Evolutionary conservation across 2,888 invertebrate genomes (phyloP).

Genomic region (Scaeva pyrastri): DNA sequence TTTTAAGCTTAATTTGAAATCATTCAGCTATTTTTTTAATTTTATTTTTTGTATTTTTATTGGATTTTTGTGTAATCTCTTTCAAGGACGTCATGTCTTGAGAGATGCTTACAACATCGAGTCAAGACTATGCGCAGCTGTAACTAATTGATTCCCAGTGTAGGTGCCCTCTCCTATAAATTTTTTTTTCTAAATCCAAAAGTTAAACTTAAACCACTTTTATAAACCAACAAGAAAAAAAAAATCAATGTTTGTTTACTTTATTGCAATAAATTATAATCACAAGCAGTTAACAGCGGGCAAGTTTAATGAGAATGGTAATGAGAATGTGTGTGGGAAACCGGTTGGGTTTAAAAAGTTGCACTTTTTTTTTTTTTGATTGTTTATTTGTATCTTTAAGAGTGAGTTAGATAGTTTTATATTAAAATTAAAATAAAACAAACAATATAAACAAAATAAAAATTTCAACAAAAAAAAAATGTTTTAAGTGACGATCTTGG

Average conservation of each 20-base stretch:
- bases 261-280: constrained; percentile 66
- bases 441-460: constrained; percentile 11
- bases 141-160: background rate
- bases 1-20: constrained; percentile 9
- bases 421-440: background rate
- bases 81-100: constrained; percentile 69
- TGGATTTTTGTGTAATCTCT: constrained; percentile 36
- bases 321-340: constrained; percentile 59
- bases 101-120: constrained; percentile 57
- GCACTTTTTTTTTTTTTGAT: constrained; percentile 33
- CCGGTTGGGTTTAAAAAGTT: constrained; percentile 55
- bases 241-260: constrained; percentile 55
- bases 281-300: constrained; percentile 59
- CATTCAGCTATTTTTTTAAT: background rate
- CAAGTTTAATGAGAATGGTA: constrained; percentile 75
- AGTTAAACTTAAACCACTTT: background rate
- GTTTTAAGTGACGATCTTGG: constrained; percentile 49
- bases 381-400: background rate
- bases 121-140: constrained; percentile 8
- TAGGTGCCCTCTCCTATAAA: constrained; percentile 43
- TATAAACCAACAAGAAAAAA: background rate
- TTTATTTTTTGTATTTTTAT: too few relatives aligned
- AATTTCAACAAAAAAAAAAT: constrained; percentile 36
- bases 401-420: constrained; percentile 14
- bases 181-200: background rate